Base-by-base conservation (phyloP, 2,113 vertebrate species). In the Vombatus ursinus region DNA sequence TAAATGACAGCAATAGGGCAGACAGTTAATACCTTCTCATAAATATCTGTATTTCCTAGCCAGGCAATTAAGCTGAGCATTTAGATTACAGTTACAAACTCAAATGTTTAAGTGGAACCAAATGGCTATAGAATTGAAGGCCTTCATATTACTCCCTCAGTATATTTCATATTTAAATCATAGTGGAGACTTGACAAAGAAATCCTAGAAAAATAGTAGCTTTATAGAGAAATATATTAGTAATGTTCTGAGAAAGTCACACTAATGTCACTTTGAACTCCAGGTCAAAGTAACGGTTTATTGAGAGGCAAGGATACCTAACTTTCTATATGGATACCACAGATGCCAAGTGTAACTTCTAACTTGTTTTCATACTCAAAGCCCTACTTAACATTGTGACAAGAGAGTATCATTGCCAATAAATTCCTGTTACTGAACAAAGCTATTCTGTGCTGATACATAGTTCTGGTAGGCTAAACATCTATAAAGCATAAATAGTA, bases 31-130 rank as follows among this genome's bases (percentile, higher is more conserved):
- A 25, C 14, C 25, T 96, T 97, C 98, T 97, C 94, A 97, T 96
- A 52, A 61, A 92, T 95, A 92, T 97, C 77, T 97, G 0, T 96
- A 95, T 97, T 98, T 98, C 95, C 97, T 77, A 98, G 93, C 4
- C 97, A 0, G 51, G 0, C 50, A 94, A 96, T 96, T 98, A 98
- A 96, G 77, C 91, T 95, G 96, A 98, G 96, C 97, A 96, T 95
- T 97, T 97, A 97, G 53, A 96, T 97, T 98, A 98, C 68, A 94
- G 92, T 94, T 95, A 50, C 54, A 98, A 97, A 94, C 50, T 97
- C 98, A 96, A 98, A 97, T 96, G 77, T 16, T 47, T 28, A 98
- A 97, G 31, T 97, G 90, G 91, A 97, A 98, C 3, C 10, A 98
- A 98, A 97, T 96, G 48, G 52, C 52, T 93, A 48, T 54, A 97